phyloP scores from a whole-genome alignment of 2,797 vertebrate species.

The Halcyon chelicuti region DNA sequence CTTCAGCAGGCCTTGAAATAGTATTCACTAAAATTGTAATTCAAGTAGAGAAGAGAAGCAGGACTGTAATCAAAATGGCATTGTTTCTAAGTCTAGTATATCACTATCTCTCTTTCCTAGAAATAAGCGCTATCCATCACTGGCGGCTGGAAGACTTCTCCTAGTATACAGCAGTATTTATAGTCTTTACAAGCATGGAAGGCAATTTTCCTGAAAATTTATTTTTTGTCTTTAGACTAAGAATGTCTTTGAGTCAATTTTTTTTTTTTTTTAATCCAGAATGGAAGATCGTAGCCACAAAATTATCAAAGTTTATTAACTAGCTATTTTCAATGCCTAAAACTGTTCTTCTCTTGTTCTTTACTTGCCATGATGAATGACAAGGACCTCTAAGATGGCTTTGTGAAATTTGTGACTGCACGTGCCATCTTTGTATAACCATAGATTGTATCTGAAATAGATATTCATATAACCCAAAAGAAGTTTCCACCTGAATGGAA shows the following conservation, averaged over 20 bases:
- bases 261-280: not conserved
- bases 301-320: not conserved
- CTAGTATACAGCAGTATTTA: not conserved
- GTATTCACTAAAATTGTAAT: not conserved
- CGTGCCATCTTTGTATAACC: not conserved
- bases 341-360: not conserved
- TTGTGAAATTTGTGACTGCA: not conserved
- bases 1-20: not conserved
- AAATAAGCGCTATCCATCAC: not conserved
- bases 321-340: not conserved
- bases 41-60: not conserved
- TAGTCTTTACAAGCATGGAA: not conserved
- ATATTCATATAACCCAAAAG: not conserved
- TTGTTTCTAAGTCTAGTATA: not conserved
- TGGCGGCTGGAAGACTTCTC: not conserved
- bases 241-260: not conserved
- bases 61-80: not conserved
- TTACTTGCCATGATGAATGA: not conserved
- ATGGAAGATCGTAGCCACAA: not conserved
- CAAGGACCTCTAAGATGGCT: not conserved
- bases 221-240: not conserved
- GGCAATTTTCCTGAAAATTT: not conserved
- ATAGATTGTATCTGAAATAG: not conserved
- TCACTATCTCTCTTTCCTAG: not conserved
- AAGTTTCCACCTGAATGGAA: not conserved